phyloP scores from a whole-genome alignment of 2,797 vertebrate genomes.

The Xiphophorus birchmanni region DNA sequence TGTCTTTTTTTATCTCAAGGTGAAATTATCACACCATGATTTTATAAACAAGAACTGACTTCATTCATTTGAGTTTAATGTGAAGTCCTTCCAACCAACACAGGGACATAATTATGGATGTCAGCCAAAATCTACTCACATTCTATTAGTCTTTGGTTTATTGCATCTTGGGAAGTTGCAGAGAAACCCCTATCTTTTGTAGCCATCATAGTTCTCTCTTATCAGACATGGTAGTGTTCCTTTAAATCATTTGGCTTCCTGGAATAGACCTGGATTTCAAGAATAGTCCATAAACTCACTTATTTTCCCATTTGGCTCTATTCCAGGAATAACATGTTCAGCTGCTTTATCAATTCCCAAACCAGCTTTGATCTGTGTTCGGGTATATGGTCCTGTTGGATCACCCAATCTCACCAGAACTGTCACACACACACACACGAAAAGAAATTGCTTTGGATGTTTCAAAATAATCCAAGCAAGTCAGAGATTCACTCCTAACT shows the following conservation, averaged over 20 bases:
- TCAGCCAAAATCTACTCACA: not conserved
- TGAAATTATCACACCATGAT: not conserved
- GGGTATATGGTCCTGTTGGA: not conserved
- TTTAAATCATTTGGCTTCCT: not conserved
- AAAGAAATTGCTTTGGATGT: not conserved
- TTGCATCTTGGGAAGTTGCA: not conserved
- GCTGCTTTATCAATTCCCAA: not conserved
- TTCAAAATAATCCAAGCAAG: not conserved
- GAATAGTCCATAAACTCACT: not conserved
- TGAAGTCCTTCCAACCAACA: not conserved
- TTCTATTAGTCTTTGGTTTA: not conserved
- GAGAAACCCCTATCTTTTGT: not conserved
- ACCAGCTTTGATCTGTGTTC: not conserved
- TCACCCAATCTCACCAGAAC: not conserved
- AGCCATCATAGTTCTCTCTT: not conserved
- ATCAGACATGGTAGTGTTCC: not conserved
- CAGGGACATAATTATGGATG: not conserved
- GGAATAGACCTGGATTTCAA: not conserved
- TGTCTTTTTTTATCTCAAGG: not conserved
- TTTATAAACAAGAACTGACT: not conserved
- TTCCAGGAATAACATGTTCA: not conserved
- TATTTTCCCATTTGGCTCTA: not conserved
- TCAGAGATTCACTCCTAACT: not conserved
- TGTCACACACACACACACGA: not conserved
- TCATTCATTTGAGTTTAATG: not conserved